Evolutionary conservation across 2,113 vertebrate species (phyloP).

Genomic region (Pygathrix nemaeus): DNA sequence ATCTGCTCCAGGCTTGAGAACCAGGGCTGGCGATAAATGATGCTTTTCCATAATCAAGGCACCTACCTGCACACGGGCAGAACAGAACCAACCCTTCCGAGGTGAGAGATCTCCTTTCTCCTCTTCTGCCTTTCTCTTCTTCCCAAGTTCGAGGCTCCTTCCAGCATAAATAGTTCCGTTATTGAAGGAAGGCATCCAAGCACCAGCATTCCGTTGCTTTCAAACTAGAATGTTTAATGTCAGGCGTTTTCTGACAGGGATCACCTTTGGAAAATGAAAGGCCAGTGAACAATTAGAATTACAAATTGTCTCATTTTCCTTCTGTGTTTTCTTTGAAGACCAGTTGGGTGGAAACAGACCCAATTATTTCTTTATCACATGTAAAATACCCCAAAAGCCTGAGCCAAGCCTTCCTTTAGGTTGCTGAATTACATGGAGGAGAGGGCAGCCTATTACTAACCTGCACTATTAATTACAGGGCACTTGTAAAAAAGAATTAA

Average conservation of each 20-base stretch:
- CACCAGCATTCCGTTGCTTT: neutral
- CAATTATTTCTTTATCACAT: neutral
- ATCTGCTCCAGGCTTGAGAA: neutral
- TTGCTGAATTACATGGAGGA: constrained; percentile 51
- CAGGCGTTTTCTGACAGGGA: constrained; percentile 46
- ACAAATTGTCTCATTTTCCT: constrained; percentile 42
- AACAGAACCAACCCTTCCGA: neutral
- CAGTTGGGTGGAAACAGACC: constrained; percentile 61
- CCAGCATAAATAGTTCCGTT: neutral
- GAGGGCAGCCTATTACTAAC: constrained; percentile 72
- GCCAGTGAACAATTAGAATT: constrained; percentile 54
- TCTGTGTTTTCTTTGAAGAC: constrained; percentile 66
- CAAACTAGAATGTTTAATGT: neutral
- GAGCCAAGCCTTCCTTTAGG: constrained; percentile 43
- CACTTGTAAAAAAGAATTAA: constrained; percentile 71
- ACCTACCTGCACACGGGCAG: neutral
- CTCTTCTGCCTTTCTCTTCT: too few relatives aligned
- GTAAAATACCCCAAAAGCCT: neutral
- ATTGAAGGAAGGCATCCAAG: neutral
- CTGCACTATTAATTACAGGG: constrained; percentile 73
- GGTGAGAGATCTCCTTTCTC: neutral
- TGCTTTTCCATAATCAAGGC: neutral
- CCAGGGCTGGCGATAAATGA: neutral
- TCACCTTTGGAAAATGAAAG: constrained; percentile 63
- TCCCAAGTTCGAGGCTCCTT: neutral